phyloP scores from a whole-genome alignment of 2,888 invertebrate species.

The Elegia similella region DNA sequence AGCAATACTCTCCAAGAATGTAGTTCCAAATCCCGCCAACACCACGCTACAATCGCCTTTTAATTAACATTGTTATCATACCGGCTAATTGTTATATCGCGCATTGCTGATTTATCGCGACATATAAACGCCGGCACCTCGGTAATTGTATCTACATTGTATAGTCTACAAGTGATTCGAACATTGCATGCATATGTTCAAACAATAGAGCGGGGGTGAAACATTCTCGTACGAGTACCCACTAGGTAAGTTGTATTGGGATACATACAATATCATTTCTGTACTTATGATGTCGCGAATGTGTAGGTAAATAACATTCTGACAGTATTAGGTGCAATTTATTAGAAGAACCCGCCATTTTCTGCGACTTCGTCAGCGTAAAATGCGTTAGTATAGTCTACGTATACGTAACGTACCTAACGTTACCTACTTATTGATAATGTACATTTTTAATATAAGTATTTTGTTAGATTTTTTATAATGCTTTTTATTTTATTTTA shows the following conservation, averaged over 20 bases:
- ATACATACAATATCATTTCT: neutral
- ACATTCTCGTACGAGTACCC: slow-evolving; percentile 32
- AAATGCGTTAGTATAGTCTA: too few species aligned
- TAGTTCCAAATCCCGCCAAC: slow-evolving; percentile 46
- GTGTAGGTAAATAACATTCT: too few species aligned
- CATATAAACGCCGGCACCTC: slow-evolving; percentile 76
- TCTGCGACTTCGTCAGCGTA: too few species aligned
- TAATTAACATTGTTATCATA: slow-evolving; percentile 82
- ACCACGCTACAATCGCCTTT: slow-evolving; percentile 59
- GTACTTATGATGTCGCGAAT: neutral
- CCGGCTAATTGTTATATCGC: slow-evolving; percentile 82
- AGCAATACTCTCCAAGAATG: slow-evolving; percentile 21
- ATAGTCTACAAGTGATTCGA: slow-evolving; percentile 52
- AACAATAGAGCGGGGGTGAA: slow-evolving; percentile 51
- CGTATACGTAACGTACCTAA: too few species aligned
- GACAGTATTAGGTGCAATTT: too few species aligned
- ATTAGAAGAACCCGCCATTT: too few species aligned
- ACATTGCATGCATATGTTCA: slow-evolving; percentile 58
- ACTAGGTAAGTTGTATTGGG: slow-evolving; percentile 33
- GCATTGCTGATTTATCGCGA: slow-evolving; percentile 77
- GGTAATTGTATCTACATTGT: slow-evolving; percentile 55
- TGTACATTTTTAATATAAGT: too few species aligned
- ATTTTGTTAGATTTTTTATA: too few species aligned
- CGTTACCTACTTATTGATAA: too few species aligned
- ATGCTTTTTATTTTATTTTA: too few species aligned